Percentiles rank a stretch among this genome's conserved stretches.
Conservation (phyloP, 2,888 invertebrate species). For the Agrilus mali region DNA sequence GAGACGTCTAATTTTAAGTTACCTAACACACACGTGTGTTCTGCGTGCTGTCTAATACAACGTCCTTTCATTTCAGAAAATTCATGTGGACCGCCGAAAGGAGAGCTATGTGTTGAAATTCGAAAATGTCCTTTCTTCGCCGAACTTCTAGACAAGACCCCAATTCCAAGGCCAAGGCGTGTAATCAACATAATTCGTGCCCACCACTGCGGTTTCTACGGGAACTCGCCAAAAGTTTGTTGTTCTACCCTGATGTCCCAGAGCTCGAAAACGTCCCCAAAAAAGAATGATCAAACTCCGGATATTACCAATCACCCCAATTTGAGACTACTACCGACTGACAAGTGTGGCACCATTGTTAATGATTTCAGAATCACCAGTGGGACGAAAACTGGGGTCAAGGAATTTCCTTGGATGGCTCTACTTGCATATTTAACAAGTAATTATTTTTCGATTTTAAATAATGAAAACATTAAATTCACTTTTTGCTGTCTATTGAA, state of each 20-base stretch:
- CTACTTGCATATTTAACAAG: conserved; percentile 44
- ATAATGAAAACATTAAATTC: too few species aligned
- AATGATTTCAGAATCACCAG: conserved; percentile 42
- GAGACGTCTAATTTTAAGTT: too few species aligned
- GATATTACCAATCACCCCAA: conserved; percentile 3
- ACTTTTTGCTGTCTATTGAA: too few species aligned
- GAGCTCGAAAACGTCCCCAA: conserved; percentile 1
- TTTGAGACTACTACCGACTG: not conserved
- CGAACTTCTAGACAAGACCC: conserved; percentile 20
- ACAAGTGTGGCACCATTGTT: conserved; percentile 44
- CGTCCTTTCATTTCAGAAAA: conserved; percentile 4
- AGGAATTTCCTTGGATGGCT: conserved; percentile 69
- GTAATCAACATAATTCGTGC: conserved; percentile 20
- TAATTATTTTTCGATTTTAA: not conserved
- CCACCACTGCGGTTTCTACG: conserved; percentile 34
- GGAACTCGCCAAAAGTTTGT: conserved; percentile 40
- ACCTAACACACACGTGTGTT: too few species aligned
- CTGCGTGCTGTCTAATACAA: too few species aligned
- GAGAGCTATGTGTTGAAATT: conserved; percentile 22
- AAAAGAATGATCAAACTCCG: not conserved
- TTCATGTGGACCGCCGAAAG: conserved; percentile 16
- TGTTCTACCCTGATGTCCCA: conserved; percentile 25
- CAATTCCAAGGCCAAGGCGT: conserved; percentile 21
- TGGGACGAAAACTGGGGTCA: conserved; percentile 45
- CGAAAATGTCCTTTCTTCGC: conserved; percentile 24